Evolutionary conservation across 2,888 invertebrate species (phyloP), one percentile per base, ranked within the genome.

Genomic region (Pogonocherus hispidulus): DNA sequence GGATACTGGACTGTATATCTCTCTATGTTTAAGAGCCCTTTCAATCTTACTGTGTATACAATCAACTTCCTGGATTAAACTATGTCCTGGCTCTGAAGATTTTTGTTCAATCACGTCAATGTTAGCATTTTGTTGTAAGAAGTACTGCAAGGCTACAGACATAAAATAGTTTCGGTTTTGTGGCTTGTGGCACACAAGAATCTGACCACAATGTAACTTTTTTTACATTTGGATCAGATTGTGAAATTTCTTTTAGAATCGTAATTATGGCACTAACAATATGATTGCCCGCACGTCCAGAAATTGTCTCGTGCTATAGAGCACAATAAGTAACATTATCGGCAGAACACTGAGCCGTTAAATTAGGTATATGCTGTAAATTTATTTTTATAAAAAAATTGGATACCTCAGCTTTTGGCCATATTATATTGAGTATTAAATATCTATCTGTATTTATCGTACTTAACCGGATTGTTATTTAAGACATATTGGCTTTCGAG

Each of bases 171-270:
- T 54, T n/a, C 14, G 3, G 18, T 54, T 54, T n/a, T n/a, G n/a
- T n/a, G n/a, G n/a, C n/a, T 32, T 54, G 51, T 51, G 52, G 27
- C 1, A 32, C 32, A 54, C 52, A 54, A n/a, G 52, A 27, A 32
- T 54, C 52, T 14, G 52, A 54, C 27, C 52, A 32, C 14, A 54
- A 32, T 54, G 32, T 54, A 54, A 54, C 27, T 14, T 54, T 52
- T 14, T 54, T 27, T 18, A 54, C 16, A 6, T 14, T 19, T 16
- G 32, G 16, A 54, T 54, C 32, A 32, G 32, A 27, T 54, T 54
- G 14, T 14, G 52, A 54, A 32, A 32, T 54, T 54, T 5, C 3
- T 6, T 27, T 23, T 27, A 54, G 18, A 54, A 54, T 27, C 32
- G 52, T 9, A 1, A 54, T n/a, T 11, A 32, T 3, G 11, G 32